phyloP scores from a whole-genome alignment of 2,888 invertebrate species.

The Chirona hameri region DNA sequence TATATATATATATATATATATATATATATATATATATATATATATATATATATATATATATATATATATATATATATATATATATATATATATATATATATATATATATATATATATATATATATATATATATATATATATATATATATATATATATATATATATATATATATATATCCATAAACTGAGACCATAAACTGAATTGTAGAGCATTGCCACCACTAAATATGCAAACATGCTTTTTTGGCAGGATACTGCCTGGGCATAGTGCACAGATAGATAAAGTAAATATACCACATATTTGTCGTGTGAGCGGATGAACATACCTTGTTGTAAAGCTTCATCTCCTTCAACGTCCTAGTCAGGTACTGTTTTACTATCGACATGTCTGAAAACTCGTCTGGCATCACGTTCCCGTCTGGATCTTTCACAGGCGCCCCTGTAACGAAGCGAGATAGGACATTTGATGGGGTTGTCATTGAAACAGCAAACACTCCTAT shows the following conservation, averaged over 20 bases:
- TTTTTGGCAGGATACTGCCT: no score
- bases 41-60: no score
- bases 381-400: slow-evolving; percentile 69
- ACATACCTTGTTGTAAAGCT: slow-evolving; percentile 66
- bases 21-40: no score
- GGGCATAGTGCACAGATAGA: no score
- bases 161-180: neutral
- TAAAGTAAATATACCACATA: no score
- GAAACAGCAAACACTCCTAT: no score
- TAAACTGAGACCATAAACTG: neutral
- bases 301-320: neutral
- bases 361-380: slow-evolving; percentile 65
- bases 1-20: no score
- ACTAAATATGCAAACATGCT: no score
- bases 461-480: neutral
- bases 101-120: no score
- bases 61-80: no score
- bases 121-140: no score
- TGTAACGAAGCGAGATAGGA: neutral
- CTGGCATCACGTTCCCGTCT: slow-evolving; percentile 66
- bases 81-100: no score
- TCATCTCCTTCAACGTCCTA: slow-evolving; percentile 66
- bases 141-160: neutral
- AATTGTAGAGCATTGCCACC: neutral
- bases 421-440: slow-evolving; percentile 51